phyloP scores from a whole-genome alignment of 2,113 vertebrate species.

The Trogon melanurus region DNA sequence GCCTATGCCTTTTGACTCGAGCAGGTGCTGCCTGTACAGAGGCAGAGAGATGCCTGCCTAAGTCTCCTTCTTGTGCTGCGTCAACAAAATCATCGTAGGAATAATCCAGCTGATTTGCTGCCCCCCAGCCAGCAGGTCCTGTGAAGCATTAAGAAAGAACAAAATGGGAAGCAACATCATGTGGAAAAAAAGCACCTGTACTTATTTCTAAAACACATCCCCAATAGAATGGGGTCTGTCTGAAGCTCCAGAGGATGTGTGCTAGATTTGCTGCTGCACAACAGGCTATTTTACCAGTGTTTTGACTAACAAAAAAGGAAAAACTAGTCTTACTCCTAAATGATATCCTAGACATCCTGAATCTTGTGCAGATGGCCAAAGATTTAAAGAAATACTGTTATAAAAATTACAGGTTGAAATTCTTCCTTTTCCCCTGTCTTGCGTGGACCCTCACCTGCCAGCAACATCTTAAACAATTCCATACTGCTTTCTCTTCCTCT shows the following conservation, averaged over 20 bases:
- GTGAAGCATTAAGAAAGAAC: neutral
- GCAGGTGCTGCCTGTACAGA: conserved; percentile 49
- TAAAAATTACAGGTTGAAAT: neutral
- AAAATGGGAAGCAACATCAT: neutral
- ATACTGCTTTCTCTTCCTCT: neutral
- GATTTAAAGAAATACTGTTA: neutral
- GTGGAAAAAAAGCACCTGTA: neutral
- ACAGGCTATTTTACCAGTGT: neutral
- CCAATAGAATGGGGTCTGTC: neutral
- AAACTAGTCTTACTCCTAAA: neutral
- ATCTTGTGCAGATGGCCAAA: neutral
- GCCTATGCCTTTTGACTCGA: conserved; percentile 84
- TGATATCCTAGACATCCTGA: neutral
- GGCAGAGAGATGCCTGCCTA: conserved; percentile 58
- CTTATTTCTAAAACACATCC: neutral
- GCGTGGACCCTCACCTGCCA: neutral
- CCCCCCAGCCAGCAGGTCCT: conserved; percentile 92
- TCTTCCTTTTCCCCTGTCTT: neutral
- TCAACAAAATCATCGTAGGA: conserved; percentile 90
- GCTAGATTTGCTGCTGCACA: neutral
- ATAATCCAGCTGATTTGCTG: conserved; percentile 88
- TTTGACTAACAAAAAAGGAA: neutral
- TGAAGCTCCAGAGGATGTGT: neutral
- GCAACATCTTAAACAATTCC: neutral
- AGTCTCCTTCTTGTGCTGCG: conserved; percentile 65